Evolutionary conservation across 2,113 vertebrate genomes (phyloP).

Genomic region (Nothobranchius furzeri): DNA sequence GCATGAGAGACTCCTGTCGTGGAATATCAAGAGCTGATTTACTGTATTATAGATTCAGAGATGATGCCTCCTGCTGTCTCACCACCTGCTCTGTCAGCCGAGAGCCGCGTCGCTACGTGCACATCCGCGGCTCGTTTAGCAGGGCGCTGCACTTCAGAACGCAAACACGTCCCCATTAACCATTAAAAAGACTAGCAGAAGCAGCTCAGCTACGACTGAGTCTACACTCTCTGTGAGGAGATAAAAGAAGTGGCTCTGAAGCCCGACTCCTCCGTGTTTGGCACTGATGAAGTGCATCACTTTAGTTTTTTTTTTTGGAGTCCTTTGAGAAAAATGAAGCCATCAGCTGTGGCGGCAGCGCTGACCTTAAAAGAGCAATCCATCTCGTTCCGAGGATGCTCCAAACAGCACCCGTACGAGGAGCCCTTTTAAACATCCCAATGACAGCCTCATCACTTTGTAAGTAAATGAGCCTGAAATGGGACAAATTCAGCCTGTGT

Average conservation of each 20-base stretch:
- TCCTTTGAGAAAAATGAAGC: constrained; percentile 72
- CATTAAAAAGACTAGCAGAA: constrained; percentile 40
- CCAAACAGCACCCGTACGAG: constrained; percentile 30
- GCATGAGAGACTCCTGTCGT: constrained; percentile 54
- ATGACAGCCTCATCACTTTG: constrained; percentile 46
- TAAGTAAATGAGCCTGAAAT: constrained; percentile 31
- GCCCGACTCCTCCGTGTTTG: neutral
- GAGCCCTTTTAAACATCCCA: constrained; percentile 34
- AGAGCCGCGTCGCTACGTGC: constrained; percentile 30
- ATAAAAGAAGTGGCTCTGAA: constrained; percentile 4
- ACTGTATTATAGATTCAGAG: constrained; percentile 72
- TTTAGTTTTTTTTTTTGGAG: constrained; percentile 28
- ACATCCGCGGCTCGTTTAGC: constrained; percentile 55
- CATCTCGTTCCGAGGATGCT: constrained; percentile 54
- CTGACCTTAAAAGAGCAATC: constrained; percentile 47
- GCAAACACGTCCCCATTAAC: constrained; percentile 50
- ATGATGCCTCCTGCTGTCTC: constrained; percentile 71
- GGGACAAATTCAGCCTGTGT: neutral
- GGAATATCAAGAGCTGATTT: constrained; percentile 72
- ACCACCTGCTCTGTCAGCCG: constrained; percentile 75
- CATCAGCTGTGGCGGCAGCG: constrained; percentile 48
- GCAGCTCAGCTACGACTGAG: neutral
- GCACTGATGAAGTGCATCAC: constrained; percentile 10
- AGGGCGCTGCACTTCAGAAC: constrained; percentile 36
- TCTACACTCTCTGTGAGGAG: neutral